Base-by-base conservation (phyloP, 2,888 invertebrate species). In the Sarcophaga carnaria region DNA sequence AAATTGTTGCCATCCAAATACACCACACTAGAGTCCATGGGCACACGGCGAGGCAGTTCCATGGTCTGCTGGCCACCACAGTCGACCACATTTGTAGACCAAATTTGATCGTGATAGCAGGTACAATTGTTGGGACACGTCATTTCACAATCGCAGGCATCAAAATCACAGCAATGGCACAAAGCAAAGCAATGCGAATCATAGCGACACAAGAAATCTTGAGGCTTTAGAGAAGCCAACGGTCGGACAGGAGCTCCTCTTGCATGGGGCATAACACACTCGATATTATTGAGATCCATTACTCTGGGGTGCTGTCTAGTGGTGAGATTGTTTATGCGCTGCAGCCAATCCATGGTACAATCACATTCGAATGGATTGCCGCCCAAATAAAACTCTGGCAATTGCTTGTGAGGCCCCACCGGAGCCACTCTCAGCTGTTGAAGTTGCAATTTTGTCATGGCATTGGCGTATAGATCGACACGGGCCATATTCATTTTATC, bases 91-190 rank as follows among this genome's bases (percentile, higher is more conserved):
- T 98, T 98, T 71, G 97, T 97, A 89, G 96, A 96, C 98, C 98
- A 98, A 82, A 97, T 96, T 93, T 97, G 97, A 92, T 99, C 98
- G 93, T 98, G 98, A 94, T 98, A 98, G 93, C 99, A 99, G 89
- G 97, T 96, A 94, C 99, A 99, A 90, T 97, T 97, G 90, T 96
- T 95, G 66, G 99, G 99, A 91, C 99, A 99, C 86, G 97, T 98
- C 97, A 98, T 98, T 94, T 98, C 98, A 94, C 99, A 99, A 94
- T 99, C 98, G 93, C 99, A 99, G 86, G 97, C 98, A 93, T 98
- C 98, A 92, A 98, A 98, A 92, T 98, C 98, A 93, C 99, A 99
- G 94, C 99, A 99, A 92, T 98, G 97, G 93, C 99, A 99, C 85
- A 98, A 94, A 11, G 98, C 97, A 94, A 98, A 98, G 94, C 99